Evolutionary conservation across 2,797 vertebrate genomes (phyloP), one percentile per base, ranked within the genome.

Genomic region (Synanceia verrucosa): DNA sequence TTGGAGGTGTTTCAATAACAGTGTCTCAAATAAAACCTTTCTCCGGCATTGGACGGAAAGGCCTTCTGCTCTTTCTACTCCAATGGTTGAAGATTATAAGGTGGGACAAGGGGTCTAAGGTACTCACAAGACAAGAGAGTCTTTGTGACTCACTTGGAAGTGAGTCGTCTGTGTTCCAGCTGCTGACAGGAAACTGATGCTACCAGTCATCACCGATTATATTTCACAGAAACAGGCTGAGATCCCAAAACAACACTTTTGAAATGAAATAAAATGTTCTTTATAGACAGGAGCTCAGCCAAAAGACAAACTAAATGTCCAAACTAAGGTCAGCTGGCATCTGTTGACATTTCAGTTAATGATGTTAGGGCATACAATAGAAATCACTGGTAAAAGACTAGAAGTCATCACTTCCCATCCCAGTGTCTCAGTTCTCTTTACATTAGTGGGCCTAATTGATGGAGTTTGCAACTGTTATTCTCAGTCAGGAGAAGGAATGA

Each of bases 1-100:
- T 39, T 56, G 58, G 34, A 89, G 70, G 73, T 73, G 59, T 76
- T 79, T 79, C 81, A 74, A 71, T 81, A 75, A 77, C 33, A 23
- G 73, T 63, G 33, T 78, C 70, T 67, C 23, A 55, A 41, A 52
- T 65, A 81, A 84, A 62, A 72, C 36, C 63, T 36, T 52, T 28
- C 62, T 59, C 24, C 1, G 0, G 44, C 28, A 56, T 9, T 39
- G 34, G 46, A 65, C 48, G 48, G 3, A 65, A 78, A 65, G 41
- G 29, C 58, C 59, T 36, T 64, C 70, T 74, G 70, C 21, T 48
- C 63, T 80, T 76, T 85, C 58, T 21, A 19, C 52, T 34, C 44
- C 57, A 37, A 39, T 81, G 43, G 70, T 65, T 59, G 48, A 80
- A 83, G 69, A 83, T 74, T 46, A 67, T 48, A 76, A 5, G 24